Percentiles rank a stretch among this genome's conserved stretches.
phyloP scores from a whole-genome alignment of 2,797 vertebrate species.

The Xiphorhynchus erythropygius region DNA sequence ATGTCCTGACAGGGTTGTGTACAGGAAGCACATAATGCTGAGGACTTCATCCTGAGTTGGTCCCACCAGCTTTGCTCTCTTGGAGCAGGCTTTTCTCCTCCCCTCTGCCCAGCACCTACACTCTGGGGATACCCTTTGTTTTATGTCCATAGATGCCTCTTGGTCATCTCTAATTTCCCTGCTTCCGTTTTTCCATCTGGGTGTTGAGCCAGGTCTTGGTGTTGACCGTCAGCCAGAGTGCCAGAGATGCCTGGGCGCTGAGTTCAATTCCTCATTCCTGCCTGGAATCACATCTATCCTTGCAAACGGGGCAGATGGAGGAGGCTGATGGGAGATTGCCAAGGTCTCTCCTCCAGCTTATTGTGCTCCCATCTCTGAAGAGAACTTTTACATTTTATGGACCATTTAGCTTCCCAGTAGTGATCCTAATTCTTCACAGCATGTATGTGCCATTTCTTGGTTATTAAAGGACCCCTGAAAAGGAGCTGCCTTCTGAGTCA shows the following conservation, averaged over 20 bases:
- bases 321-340: background rate
- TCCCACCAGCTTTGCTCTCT: background rate
- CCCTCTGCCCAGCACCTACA: background rate
- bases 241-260: background rate
- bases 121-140: rapidly evolving
- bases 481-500: constrained; percentile 36
- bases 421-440: constrained; percentile 58
- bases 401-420: constrained; percentile 44
- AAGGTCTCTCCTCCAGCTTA: background rate
- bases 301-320: background rate
- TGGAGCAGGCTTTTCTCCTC: background rate
- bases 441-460: constrained; percentile 31
- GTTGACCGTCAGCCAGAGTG: rapidly evolving
- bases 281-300: background rate
- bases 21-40: rapidly evolving
- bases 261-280: background rate
- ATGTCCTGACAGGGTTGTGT: background rate
- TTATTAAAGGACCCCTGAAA: constrained; percentile 54
- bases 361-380: background rate
- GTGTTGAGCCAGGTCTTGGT: background rate
- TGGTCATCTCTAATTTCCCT: background rate
- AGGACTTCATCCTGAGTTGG: background rate
- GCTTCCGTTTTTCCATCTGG: background rate
- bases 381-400: constrained; percentile 47
- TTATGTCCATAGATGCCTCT: background rate